Percentiles rank a stretch among this genome's conserved stretches.
Evolutionary conservation across 2,888 invertebrate species (phyloP).

Genomic region (Chloroclystis v-ata): DNA sequence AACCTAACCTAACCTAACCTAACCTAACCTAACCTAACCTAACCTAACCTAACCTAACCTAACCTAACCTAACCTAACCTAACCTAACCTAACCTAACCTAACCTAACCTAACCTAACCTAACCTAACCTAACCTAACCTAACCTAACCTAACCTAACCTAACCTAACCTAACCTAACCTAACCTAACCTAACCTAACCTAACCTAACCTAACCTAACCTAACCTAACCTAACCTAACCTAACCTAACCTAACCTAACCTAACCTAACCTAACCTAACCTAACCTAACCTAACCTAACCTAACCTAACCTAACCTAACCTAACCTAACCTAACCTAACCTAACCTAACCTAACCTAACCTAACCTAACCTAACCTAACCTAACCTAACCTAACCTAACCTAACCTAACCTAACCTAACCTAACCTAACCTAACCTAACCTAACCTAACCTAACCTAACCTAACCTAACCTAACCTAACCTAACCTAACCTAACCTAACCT

Average conservation of each 20-base stretch:
- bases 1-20: slow-evolving; percentile 27
- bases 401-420: slow-evolving; percentile 27
- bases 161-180: no score
- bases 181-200: no score
- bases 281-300: slow-evolving; percentile 27
- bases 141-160: no score
- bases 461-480: no score
- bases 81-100: slow-evolving; percentile 27
- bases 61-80: slow-evolving; percentile 26
- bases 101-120: no score
- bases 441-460: background rate
- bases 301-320: slow-evolving; percentile 22
- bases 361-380: slow-evolving; percentile 32
- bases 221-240: slow-evolving; percentile 31
- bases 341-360: slow-evolving; percentile 31
- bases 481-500: no score
- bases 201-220: slow-evolving; percentile 23
- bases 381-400: slow-evolving; percentile 26
- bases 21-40: slow-evolving; percentile 25
- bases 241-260: slow-evolving; percentile 32
- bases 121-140: background rate
- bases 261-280: slow-evolving; percentile 26
- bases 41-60: slow-evolving; percentile 29
- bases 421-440: slow-evolving; percentile 22
- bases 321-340: slow-evolving; percentile 20